Percentiles rank a stretch among this genome's conserved stretches.
Evolutionary conservation across 1,140 invertebrate species (phyloP).

Genomic region (Drosophila sucinea): DNA sequence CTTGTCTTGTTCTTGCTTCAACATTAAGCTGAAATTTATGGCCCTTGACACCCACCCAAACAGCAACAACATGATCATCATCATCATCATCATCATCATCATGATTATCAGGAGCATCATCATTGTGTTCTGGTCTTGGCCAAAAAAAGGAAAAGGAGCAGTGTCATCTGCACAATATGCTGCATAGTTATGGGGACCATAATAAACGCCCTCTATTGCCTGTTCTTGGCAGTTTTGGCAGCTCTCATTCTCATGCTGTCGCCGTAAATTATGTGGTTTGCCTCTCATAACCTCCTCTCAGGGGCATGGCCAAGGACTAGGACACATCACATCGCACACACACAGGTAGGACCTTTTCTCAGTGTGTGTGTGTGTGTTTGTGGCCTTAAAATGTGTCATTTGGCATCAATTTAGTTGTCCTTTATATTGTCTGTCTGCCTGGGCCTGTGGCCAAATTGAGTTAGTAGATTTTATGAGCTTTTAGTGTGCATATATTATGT

Average conservation of each 20-base stretch:
- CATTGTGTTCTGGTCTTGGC: constrained; percentile 39
- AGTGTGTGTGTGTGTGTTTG: not conserved
- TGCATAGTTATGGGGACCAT: constrained; percentile 50
- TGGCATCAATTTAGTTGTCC: constrained; percentile 15
- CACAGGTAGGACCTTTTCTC: not conserved
- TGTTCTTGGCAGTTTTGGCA: constrained; percentile 44
- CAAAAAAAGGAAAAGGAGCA: constrained; percentile 12
- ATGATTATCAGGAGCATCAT: constrained; percentile 9
- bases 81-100: constrained; percentile 20
- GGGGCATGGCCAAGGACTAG: constrained; percentile 9
- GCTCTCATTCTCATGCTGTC: constrained; percentile 53
- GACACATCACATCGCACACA: not conserved
- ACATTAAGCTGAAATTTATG: constrained; percentile 43
- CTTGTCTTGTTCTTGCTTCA: constrained; percentile 8
- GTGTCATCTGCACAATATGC: constrained; percentile 47
- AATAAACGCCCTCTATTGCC: constrained; percentile 37
- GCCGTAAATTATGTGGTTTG: constrained; percentile 47
- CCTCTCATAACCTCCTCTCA: constrained; percentile 20
- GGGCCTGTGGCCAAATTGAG: constrained; percentile 25
- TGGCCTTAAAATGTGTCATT: constrained; percentile 26
- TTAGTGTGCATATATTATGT: not conserved
- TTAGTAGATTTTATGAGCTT: constrained; percentile 12
- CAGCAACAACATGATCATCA: constrained; percentile 8
- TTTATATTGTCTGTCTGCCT: constrained; percentile 4
- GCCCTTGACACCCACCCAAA: constrained; percentile 24